Evolutionary conservation across 30 jellyfish, hydroid and myxozoan genomes (phyloP), one percentile per base, ranked within the genome.

Genomic region (Catostylus mosaicus): DNA sequence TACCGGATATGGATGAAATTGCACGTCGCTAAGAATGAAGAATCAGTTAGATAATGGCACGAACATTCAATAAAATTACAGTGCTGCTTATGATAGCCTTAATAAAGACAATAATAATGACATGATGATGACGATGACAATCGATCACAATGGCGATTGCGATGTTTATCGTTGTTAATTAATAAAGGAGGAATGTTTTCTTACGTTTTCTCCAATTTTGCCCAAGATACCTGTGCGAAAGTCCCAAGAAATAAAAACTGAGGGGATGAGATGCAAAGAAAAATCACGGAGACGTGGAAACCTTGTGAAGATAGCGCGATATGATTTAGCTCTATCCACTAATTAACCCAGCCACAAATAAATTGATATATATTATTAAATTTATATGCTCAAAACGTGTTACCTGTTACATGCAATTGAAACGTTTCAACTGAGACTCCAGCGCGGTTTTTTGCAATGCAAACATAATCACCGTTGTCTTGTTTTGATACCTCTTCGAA

Each of bases 391-490:
- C n/a, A n/a, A n/a, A n/a, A n/a, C n/a, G n/a, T n/a, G n/a, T 5
- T 86, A 94, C 99, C 99, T 72, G 91, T 89, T 4, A 94, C 97
- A 16, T 32, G 64, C 45, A 94, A 23, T 12, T 67, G 67, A 75
- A 88, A 80, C 1, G 38, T 60, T 40, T 77, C 97, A 31, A 60
- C 48, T 14, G 80, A 96, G 23, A 30, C 46, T 79, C 97, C 97
- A n/a, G 79, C 88, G 48, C 60, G 78, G 79, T 78, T 94, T 62
- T 52, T 68, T 18, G 99, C 99, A 50, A 73, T 86, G 87, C 99
- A 94, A 1, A 85, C 85, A 51, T 94, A 94, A 1, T 46, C 45
- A 10, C 99, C 99, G n/a, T 38, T 81, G 62, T 94, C 95, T 57
- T 74, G 73, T 75, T 94, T 94, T 24, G 86, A 35, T n/a, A 77